Evolutionary conservation across 1,140 invertebrate species (phyloP), one percentile per base, ranked within the genome.

Genomic region (Camponotus vicinus): DNA sequence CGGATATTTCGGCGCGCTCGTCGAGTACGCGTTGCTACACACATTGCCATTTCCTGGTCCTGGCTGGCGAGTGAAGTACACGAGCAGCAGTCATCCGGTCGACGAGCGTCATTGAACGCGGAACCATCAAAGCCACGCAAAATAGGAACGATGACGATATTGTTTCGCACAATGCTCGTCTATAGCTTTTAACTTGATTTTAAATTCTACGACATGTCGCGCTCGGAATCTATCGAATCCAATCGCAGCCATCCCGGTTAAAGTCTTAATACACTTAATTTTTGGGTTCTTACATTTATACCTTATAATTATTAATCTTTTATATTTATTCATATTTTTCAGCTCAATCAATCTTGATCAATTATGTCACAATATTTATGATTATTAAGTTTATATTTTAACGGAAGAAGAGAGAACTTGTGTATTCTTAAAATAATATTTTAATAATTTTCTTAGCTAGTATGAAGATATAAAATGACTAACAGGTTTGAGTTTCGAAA

Each of bases 81-180:
- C 64, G 77, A 69, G 34, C 49, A 69, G 15, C 49, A 80, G 66
- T 80, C 78, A 84, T 88, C 52, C 80, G 77, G 45, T 49, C 34
- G 69, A 63, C 37, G 69, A 63, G 61, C 69, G 78, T 77, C 85
- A 83, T 88, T 87, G 69, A 87, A 75, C 45, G 52, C 45, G 61
- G 40, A 8, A 40, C 78, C 61, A 75, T 89, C 80, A 89, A 89
- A 89, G 86, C 73, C 52, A 73, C 86, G 86, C 75, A 66, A 66
- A 88, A 85, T 73, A 55, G 67, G 67, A 64, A 88, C 70, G 57
- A 85, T 18, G 63, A 55, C 86, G 73, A 87, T 73, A 80, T 85
- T 75, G 87, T 88, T 78, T 76, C 42, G 59, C 34, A 66, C 73
- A 13, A 57, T 66, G 77, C 27, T 61, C 27, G 27, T 21, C 40